phyloP scores from a whole-genome alignment of 2,113 vertebrate species.

The Salminus brasiliensis region DNA sequence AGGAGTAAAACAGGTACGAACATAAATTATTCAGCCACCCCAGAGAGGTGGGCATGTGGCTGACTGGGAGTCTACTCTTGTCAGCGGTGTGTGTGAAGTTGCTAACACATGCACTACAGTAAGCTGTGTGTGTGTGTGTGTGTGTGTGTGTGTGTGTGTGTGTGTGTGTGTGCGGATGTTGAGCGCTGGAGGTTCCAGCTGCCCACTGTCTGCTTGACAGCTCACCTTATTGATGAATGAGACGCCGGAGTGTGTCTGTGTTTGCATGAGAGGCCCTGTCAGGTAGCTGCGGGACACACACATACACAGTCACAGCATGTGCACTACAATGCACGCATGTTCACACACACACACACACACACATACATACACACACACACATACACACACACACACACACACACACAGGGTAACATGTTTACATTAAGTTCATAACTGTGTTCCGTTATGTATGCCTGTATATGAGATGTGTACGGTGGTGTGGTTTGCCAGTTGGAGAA shows the following conservation, averaged over 20 bases:
- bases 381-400: not conserved
- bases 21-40: not conserved
- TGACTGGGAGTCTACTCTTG: slow-evolving; percentile 13
- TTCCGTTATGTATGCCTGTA: not conserved
- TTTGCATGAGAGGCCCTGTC: slow-evolving; percentile 1
- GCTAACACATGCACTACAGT: not conserved
- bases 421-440: not conserved
- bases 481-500: slow-evolving; percentile 17
- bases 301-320: not conserved
- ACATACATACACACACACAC: not conserved
- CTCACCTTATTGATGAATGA: slow-evolving; percentile 28
- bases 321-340: not conserved
- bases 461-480: not conserved
- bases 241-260: not conserved
- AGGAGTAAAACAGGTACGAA: not conserved
- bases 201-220: slow-evolving; percentile 21
- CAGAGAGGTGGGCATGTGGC: not conserved
- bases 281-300: not conserved
- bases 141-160: slow-evolving; percentile 21
- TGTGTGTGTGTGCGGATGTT: not conserved
- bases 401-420: not conserved
- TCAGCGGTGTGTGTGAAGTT: slow-evolving; percentile 4
- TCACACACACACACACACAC: too few relatives aligned
- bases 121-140: slow-evolving; percentile 25
- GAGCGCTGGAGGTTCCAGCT: slow-evolving; percentile 23